phyloP scores from a whole-genome alignment of 2,888 invertebrate genomes.

The Unio pictorum region DNA sequence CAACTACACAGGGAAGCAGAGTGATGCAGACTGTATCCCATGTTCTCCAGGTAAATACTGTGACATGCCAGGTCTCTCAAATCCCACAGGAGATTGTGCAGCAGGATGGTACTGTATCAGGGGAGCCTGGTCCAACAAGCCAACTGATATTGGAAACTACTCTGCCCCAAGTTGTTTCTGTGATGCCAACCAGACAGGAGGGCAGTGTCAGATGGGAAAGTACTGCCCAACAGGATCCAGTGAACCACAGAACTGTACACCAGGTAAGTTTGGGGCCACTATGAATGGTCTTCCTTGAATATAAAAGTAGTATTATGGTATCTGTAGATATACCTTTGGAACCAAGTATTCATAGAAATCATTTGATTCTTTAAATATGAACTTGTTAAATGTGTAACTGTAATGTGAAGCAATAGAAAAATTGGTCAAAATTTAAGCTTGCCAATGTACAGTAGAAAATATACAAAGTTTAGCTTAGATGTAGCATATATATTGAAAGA shows the following conservation, averaged over 20 bases:
- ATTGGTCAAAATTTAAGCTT: too few relatives aligned
- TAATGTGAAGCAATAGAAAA: too few relatives aligned
- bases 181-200: conserved; percentile 61
- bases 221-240: conserved; percentile 66
- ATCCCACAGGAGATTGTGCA: conserved; percentile 52
- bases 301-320: neutral
- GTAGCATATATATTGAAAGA: too few relatives aligned
- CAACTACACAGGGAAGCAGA: conserved; percentile 49
- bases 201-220: conserved; percentile 61
- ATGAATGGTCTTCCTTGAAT: neutral
- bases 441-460: too few relatives aligned
- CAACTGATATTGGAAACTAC: conserved; percentile 61
- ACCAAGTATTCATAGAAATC: too few relatives aligned
- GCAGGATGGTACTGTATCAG: conserved; percentile 67
- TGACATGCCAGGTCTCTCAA: conserved; percentile 49
- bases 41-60: conserved; percentile 67
- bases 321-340: neutral
- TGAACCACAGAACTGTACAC: conserved; percentile 54
- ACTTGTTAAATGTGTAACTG: too few relatives aligned
- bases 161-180: conserved; percentile 59
- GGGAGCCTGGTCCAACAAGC: conserved; percentile 61
- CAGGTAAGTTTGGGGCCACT: conserved; percentile 45
- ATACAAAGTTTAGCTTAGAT: too few relatives aligned
- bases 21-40: conserved; percentile 55
- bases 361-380: too few relatives aligned